These are phyloP conservation scores for Martes flavigula DNA, from an alignment of 2,797 vertebrate species.

Conservation along the genomic window DNA sequence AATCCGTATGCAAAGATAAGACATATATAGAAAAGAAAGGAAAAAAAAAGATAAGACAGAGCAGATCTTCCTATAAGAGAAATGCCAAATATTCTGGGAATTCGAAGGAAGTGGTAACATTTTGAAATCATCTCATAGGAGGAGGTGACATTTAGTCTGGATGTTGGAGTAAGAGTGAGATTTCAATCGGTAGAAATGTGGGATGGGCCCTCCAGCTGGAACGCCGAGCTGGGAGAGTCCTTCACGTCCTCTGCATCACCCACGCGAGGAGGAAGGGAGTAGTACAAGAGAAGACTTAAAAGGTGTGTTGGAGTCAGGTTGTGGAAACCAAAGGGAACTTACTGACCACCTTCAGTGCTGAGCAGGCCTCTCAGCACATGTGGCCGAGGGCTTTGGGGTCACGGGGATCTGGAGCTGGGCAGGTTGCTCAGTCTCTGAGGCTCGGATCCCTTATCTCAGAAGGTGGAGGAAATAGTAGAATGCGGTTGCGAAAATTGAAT, in stretches of 20 bases:
- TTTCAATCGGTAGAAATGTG: neutral
- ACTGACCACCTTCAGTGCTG: neutral
- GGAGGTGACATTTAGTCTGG: neutral
- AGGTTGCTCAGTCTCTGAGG: neutral
- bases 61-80: neutral
- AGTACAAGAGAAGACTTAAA: neutral
- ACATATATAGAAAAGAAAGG: neutral
- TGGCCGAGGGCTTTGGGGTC: neutral
- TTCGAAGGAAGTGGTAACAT: neutral
- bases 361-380: neutral
- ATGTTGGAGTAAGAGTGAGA: neutral
- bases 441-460: neutral
- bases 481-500: neutral
- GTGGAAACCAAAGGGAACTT: neutral
- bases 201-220: neutral
- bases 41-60: neutral
- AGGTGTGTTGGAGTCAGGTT: neutral
- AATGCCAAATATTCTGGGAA: neutral
- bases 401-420: neutral
- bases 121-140: neutral
- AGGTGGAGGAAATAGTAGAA: neutral
- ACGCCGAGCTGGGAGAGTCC: fast-evolving
- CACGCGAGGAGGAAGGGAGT: neutral
- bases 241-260: no score
- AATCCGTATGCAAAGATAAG: neutral